Evolutionary conservation across 2,888 invertebrate species (phyloP).

Genomic region (Dromius quadrimaculatus): DNA sequence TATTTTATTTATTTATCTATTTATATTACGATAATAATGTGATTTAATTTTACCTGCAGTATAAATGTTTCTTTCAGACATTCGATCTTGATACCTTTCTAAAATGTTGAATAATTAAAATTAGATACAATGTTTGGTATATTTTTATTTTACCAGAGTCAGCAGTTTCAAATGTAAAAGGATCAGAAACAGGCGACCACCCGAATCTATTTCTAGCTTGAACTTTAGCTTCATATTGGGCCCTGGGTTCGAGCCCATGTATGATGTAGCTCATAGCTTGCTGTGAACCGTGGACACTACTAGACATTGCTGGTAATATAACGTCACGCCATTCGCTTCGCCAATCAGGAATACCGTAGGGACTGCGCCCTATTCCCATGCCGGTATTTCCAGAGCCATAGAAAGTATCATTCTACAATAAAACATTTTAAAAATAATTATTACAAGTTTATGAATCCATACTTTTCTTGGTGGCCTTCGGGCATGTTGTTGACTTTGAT

Average conservation of each 20-base stretch:
- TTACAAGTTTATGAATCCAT: too few species aligned
- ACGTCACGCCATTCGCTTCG: constrained; percentile 72
- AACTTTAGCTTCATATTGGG: constrained; percentile 77
- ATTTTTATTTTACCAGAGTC: constrained; percentile 75
- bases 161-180: constrained; percentile 74
- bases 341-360: constrained; percentile 59
- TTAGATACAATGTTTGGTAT: too few species aligned
- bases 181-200: constrained; percentile 75
- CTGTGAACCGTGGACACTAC: constrained; percentile 67
- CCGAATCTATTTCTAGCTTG: constrained; percentile 77
- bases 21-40: too few species aligned
- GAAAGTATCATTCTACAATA: constrained; percentile 62
- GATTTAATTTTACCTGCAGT: constrained; percentile 38
- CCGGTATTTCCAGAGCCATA: constrained; percentile 62
- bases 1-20: too few species aligned
- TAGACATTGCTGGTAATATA: constrained; percentile 68
- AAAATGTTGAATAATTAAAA: too few species aligned
- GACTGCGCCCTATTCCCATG: constrained; percentile 59
- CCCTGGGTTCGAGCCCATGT: constrained; percentile 74
- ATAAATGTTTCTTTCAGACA: constrained; percentile 41
- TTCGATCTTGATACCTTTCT: constrained; percentile 42
- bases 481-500: constrained; percentile 63
- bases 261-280: constrained; percentile 77
- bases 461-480: constrained; percentile 62
- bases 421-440: too few species aligned